Base-by-base conservation (phyloP, 2,797 vertebrate genomes). In the Poecilia wingei region DNA sequence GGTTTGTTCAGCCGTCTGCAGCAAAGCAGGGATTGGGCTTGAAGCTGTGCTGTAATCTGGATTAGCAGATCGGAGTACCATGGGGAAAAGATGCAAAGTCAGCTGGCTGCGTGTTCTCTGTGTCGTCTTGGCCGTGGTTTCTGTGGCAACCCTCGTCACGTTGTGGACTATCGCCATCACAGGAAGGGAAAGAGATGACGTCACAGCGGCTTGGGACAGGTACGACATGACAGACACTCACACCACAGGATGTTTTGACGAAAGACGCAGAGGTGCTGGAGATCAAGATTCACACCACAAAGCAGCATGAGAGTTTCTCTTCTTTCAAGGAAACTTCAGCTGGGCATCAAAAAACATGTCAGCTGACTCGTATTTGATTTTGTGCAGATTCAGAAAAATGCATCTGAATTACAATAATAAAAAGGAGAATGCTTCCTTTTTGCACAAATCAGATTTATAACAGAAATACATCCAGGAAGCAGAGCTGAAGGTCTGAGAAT, bases 61-160 rank as follows among this genome's bases (percentile, higher is more conserved):
- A 45, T 59, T 25, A 20, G 8, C 20, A 14, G 16, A 64, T 22
- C 39, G 16, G n/a, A 28, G 49, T 0, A 6, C 33, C 46, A 95
- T 95, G 94, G 85, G 6, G 10, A 89, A 83, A 73, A 55, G 64
- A 41, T 91, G 88, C 79, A 31, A 4, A 36, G 77, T 93, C 78
- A 92, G 86, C 76, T 84, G 61, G 55, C 74, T 94, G 79, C 89
- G 89, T 22, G 47, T 92, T 31, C 5, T 91, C 16, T 86, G 59
- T 3, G 57, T 80, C 10, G 39, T 92, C 1, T 72, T 95, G 55
- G 88, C 89, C 20, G 0, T 92, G 51, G 75, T 79, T 2, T 93
- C 97, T 0, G 39, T 96, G 36, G 91, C 93, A 83, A 97, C 96
- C 82, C 97, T 99, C 83, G 87, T 98, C 0, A 95, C 96, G 0